phyloP scores from a whole-genome alignment of 2,888 invertebrate species.

The Biston stratarius region DNA sequence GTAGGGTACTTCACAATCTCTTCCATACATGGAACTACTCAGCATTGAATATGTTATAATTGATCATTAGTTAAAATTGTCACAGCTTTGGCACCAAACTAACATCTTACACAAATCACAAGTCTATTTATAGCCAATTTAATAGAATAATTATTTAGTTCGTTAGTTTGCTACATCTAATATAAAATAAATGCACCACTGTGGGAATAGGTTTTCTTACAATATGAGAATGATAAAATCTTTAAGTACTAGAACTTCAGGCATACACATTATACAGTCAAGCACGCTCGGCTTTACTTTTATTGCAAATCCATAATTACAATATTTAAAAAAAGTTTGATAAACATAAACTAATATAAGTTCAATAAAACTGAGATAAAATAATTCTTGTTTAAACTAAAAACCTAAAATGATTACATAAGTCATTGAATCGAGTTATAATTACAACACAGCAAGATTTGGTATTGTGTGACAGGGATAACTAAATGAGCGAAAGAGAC shows the following conservation, averaged over 20 bases:
- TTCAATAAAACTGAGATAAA: slow-evolving; percentile 36
- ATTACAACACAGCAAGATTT: too few species aligned
- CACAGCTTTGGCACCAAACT: slow-evolving; percentile 77
- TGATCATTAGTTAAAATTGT: slow-evolving; percentile 37
- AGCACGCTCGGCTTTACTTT: slow-evolving; percentile 56
- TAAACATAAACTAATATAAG: slow-evolving; percentile 25
- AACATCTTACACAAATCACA: slow-evolving; percentile 51
- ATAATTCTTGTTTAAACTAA: slow-evolving; percentile 29
- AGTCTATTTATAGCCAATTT: slow-evolving; percentile 48
- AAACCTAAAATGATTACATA: not conserved
- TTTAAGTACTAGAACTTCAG: slow-evolving; percentile 58
- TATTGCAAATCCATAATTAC: slow-evolving; percentile 45
- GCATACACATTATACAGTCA: slow-evolving; percentile 44
- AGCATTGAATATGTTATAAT: slow-evolving; percentile 23
- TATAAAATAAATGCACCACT: slow-evolving; percentile 70
- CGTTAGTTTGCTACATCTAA: slow-evolving; percentile 38
- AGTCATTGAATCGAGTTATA: slow-evolving; percentile 17
- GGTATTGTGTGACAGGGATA: too few species aligned
- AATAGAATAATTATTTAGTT: slow-evolving; percentile 39
- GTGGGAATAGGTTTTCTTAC: slow-evolving; percentile 53
- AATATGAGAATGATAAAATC: slow-evolving; percentile 48
- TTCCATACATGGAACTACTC: slow-evolving; percentile 32
- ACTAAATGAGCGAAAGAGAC: too few species aligned
- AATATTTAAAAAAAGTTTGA: slow-evolving; percentile 26
- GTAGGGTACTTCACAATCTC: slow-evolving; percentile 43